Percentiles rank a stretch among this genome's conserved stretches.
phyloP scores from a whole-genome alignment of 2,888 invertebrate species.

The Bimastos eiseni region DNA sequence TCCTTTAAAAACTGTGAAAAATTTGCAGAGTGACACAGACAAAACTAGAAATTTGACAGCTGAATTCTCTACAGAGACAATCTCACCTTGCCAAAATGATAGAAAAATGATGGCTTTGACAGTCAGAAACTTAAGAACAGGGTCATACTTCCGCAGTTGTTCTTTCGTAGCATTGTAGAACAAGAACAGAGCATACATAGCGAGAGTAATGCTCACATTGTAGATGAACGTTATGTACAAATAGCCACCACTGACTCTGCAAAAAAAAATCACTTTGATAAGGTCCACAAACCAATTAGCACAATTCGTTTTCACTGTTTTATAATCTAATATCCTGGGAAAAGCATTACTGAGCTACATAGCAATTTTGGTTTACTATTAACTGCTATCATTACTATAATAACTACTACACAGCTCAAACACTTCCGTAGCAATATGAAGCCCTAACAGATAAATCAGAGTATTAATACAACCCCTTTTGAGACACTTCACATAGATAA shows the following conservation, averaged over 20 bases:
- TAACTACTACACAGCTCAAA: background rate
- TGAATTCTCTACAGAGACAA: background rate
- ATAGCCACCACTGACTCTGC: constrained; percentile 76
- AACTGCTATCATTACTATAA: too few relatives aligned
- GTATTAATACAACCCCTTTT: background rate
- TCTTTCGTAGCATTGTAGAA: constrained; percentile 77
- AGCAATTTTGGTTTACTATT: background rate
- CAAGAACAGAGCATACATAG: constrained; percentile 93
- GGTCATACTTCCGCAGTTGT: constrained; percentile 93
- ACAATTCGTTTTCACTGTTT: background rate
- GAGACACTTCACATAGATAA: background rate
- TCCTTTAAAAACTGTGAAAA: too few relatives aligned
- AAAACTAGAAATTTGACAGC: background rate
- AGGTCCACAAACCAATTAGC: background rate
- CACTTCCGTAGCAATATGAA: background rate
- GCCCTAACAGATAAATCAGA: background rate
- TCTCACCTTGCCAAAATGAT: constrained; percentile 92
- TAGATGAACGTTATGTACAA: constrained; percentile 97
- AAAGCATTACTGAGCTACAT: background rate
- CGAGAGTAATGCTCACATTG: constrained; percentile 94
- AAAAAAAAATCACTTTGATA: background rate
- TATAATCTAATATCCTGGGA: background rate
- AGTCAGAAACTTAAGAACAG: constrained; percentile 97
- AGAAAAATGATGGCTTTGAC: constrained; percentile 99
- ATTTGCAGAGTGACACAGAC: too few relatives aligned